A percentile compares a stretch with the other conserved stretches of the same genome.
These are phyloP conservation scores for Capra hircus DNA, from an alignment of 2,113 vertebrate species.

Conservation along the genomic window DNA sequence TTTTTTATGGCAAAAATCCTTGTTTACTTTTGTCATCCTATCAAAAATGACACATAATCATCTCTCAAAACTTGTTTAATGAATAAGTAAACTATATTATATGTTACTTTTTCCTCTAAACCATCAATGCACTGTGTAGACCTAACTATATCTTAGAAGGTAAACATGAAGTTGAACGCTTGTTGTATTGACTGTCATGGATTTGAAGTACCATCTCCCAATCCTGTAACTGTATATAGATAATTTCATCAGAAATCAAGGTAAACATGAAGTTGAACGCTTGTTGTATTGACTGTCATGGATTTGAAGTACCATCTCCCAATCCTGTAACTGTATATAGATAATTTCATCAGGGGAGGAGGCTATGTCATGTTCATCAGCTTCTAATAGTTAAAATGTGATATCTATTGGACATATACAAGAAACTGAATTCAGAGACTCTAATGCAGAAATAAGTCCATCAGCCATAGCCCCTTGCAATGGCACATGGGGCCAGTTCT, in stretches of 20 bases:
- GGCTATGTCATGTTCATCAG: not conserved
- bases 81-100: not conserved
- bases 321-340: not conserved
- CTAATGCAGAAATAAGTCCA: not conserved
- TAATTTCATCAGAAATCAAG: not conserved
- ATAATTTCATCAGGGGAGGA: not conserved
- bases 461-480: not conserved
- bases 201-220: not conserved
- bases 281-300: not conserved
- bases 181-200: not conserved
- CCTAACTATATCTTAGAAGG: not conserved
- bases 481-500: not conserved
- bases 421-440: not conserved
- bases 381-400: constrained; percentile 9
- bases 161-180: not conserved
- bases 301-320: not conserved
- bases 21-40: not conserved
- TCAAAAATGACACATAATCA: not conserved
- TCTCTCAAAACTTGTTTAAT: not conserved
- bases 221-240: not conserved
- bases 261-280: not conserved
- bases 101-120: not conserved
- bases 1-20: not conserved
- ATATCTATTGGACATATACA: not conserved
- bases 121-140: not conserved